phyloP scores from a whole-genome alignment of 2,113 vertebrate species.

The Paramisgurnus dabryanus region DNA sequence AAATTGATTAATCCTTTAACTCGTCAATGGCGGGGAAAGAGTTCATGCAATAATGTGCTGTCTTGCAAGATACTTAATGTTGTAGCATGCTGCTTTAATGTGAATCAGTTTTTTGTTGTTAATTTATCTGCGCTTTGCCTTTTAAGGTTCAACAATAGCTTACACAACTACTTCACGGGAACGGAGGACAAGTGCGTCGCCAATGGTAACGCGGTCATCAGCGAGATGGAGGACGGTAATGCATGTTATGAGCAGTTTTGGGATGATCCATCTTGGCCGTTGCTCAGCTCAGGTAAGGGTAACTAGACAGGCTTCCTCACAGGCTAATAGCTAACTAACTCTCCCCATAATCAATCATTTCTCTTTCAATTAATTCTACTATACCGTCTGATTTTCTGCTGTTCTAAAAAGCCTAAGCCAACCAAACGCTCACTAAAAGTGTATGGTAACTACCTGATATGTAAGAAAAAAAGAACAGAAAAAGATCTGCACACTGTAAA shows the following conservation, averaged over 20 bases:
- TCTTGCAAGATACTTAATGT: neutral
- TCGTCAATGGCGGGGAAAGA: too few relatives aligned
- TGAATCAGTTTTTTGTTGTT: neutral
- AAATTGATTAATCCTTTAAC: too few relatives aligned
- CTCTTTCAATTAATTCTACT: constrained; percentile 29
- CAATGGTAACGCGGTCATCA: constrained; percentile 81
- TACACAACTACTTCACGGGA: constrained; percentile 69
- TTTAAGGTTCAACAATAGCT: constrained; percentile 81
- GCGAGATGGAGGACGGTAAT: constrained; percentile 87
- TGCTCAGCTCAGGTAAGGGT: constrained; percentile 86
- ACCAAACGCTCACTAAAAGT: constrained; percentile 8
- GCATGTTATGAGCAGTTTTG: constrained; percentile 73
- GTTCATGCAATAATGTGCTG: too few relatives aligned
- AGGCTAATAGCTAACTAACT: constrained; percentile 18
- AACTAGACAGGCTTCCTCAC: constrained; percentile 81
- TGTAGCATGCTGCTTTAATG: neutral
- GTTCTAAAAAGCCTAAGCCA: constrained; percentile 16
- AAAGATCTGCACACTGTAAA: too few relatives aligned
- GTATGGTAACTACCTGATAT: neutral
- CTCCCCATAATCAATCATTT: neutral
- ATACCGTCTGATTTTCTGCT: constrained; percentile 31
- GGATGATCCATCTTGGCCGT: constrained; percentile 84
- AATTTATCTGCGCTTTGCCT: constrained; percentile 23
- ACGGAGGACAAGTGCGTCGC: constrained; percentile 72
- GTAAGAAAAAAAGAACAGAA: too few relatives aligned